A percentile compares a stretch with the other conserved stretches of the same genome.
Evolutionary conservation across 2,888 invertebrate genomes (phyloP).

Genomic region (Agapostemon virescens): DNA sequence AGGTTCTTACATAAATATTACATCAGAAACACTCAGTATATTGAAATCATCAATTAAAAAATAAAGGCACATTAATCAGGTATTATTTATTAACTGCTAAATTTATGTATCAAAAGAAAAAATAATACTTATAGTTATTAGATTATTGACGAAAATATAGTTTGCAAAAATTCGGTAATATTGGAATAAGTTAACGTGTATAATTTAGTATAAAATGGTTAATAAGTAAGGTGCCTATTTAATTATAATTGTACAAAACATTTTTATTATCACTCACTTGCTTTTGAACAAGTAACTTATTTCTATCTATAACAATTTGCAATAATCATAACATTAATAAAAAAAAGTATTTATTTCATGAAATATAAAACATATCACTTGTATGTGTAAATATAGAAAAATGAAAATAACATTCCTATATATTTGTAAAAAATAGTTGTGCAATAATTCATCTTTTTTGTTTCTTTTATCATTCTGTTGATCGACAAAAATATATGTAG

Average conservation of each 20-base stretch:
- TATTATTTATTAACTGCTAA: background rate
- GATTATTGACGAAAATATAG: constrained; percentile 16
- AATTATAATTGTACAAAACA: constrained; percentile 38
- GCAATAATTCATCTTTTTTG: background rate
- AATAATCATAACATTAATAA: constrained; percentile 25
- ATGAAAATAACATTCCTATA: constrained; percentile 19
- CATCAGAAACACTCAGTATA: background rate
- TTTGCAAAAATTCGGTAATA: background rate
- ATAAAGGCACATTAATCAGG: constrained; percentile 24
- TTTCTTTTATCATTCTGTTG: background rate
- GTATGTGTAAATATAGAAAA: constrained; percentile 20
- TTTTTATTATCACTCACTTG: constrained; percentile 37
- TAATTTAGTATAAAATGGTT: constrained; percentile 11
- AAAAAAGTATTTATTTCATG: constrained; percentile 23
- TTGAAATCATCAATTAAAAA: constrained; percentile 14
- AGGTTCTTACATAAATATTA: background rate
- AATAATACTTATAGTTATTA: constrained; percentile 9
- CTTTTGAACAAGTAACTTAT: constrained; percentile 29
- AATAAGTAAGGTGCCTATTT: constrained; percentile 45
- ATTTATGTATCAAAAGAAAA: background rate
- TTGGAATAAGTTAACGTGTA: constrained; percentile 19
- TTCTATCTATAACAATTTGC: constrained; percentile 23
- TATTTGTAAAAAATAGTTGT: constrained; percentile 19
- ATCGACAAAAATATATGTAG: constrained; percentile 20
- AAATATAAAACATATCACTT: constrained; percentile 32